A percentile compares a stretch with the other conserved stretches of the same genome.
phyloP scores from a whole-genome alignment of 1,140 invertebrate genomes.

The Zaprionus capensis region DNA sequence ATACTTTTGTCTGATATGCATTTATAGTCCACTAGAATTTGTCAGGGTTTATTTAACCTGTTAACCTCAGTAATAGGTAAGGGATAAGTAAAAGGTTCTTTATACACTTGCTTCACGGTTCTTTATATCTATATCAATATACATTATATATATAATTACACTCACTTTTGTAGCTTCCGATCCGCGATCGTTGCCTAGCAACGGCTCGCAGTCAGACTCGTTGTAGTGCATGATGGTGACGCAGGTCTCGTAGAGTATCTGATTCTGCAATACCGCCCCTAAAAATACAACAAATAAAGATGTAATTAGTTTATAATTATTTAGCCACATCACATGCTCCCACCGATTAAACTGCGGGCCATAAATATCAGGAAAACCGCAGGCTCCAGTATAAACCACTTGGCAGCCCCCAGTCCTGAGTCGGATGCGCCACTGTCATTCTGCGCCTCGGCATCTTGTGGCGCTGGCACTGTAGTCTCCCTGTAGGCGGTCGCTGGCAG shows the following conservation, averaged over 20 bases:
- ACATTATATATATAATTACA: slow-evolving; percentile 9
- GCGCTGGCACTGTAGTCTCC: neutral
- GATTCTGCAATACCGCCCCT: slow-evolving; percentile 81
- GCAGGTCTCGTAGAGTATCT: slow-evolving; percentile 79
- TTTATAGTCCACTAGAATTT: neutral
- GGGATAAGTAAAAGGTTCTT: neutral
- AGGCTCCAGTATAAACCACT: slow-evolving; percentile 78
- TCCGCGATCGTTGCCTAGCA: slow-evolving; percentile 71
- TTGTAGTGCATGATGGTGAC: slow-evolving; percentile 70
- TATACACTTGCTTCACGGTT: neutral
- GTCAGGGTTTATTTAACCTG: neutral
- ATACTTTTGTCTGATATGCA: neutral
- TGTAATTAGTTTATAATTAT: slow-evolving; percentile 5
- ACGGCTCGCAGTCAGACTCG: slow-evolving; percentile 68
- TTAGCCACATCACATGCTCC: neutral
- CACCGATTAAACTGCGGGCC: slow-evolving; percentile 75
- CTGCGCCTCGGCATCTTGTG: slow-evolving; percentile 24
- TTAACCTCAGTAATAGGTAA: neutral
- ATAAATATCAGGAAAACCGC: slow-evolving; percentile 79
- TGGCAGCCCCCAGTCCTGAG: slow-evolving; percentile 14
- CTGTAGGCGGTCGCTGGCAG: slow-evolving; percentile 36
- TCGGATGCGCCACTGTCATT: neutral
- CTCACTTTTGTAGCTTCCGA: slow-evolving; percentile 75
- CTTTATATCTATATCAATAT: neutral
- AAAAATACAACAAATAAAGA: slow-evolving; percentile 40